Base-by-base conservation (phyloP, 1,140 invertebrate species). In the Tetraneura akinire region DNA sequence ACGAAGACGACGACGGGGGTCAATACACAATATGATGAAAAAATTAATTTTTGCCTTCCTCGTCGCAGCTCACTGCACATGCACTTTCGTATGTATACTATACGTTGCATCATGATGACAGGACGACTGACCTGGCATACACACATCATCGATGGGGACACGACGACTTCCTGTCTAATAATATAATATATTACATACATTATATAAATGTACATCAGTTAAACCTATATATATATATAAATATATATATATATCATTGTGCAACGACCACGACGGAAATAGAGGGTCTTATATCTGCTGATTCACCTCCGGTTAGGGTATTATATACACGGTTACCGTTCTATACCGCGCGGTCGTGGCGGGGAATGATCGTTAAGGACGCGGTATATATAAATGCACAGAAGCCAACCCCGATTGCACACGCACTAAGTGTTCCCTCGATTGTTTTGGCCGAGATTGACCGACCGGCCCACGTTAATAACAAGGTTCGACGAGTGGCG, bases 381-480 rank as follows among this genome's bases (percentile, higher is more conserved):
- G 62, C 68, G 68, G 68, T 26, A 37, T 37, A 37, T 37, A 37
- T 37, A 37, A 37, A 37, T 8, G 32, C 32, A 37, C 51, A 42
- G 51, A 68, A 68, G 66, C 66, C 37, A 68, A 42, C 66, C 66
- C 37, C 21, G 16, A 21, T 9, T 11, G 6, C 64, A 23, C 45
- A 26, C 23, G 21, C 21, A 68, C 66, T 45, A 47, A 68, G 66
- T 73, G 45, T 32, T 73, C 53, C 73, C 29, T 53, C 37, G 73
- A 76, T 76, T 76, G 73, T 76, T 76, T 76, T 42, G 73, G 32
- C 53, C 53, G 73, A 76, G 73, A 57, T 76, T 76, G 73, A 76
- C 73, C 73, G 29, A 13, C 26, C 47, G 60, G 23, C 1, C 14
- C 3, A 37, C 26, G 16, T 14, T 32, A 8, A 9, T 53, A 70